Base-by-base conservation (phyloP, 2,113 vertebrate genomes). In the Echinops telfairi region DNA sequence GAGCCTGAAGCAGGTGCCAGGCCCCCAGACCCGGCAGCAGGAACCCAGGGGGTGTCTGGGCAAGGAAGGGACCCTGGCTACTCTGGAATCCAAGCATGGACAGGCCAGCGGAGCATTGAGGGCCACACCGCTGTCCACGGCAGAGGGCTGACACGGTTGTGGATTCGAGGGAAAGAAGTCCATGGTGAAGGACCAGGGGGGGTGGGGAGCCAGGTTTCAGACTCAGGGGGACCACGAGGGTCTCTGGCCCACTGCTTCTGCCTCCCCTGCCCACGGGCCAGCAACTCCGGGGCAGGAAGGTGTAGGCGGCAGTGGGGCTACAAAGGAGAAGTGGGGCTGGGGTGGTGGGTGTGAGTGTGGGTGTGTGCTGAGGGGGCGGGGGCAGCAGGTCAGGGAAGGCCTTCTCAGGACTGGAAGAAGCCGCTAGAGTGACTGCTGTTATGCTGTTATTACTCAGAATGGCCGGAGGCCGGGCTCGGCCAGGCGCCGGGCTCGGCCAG, bases 311-410 rank as follows among this genome's bases (percentile, higher is more conserved):
- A 8, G 95, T 27, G 82, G 33, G 75, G 78, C 89, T 91, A 70
- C 88, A 91, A 96, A 95, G 85, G 94, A 96, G 96, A 96, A 96
- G 95, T 95, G 91, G 93, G 88, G 23, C 64, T 71, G 82, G 82
- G 95, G 92, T 31, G 57, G 76, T 43, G 31, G 38, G 62, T n/a
- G 87, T 58, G 79, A 29, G 88, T 43, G 88, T 85, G 93, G 71
- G 92, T 83, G 90, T 68, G 20, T 31, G 36, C 71, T 40, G 38
- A 19, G 40, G 58, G 70, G 36, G 76, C 73, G 64, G 38, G 78
- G 15, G 77, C 43, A 66, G 68, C 60, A 33, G 15, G 36, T 12
- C 83, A 83, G 38, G 14, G n/a, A 31, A 40, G 33, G 78, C 33
- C 58, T 20, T 83, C 57, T 76, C 20, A 3, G 3, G 53, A 1